Percentiles rank a stretch among this genome's conserved stretches.
phyloP scores from a whole-genome alignment of 2,113 vertebrate genomes.

The Athene cunicularia region DNA sequence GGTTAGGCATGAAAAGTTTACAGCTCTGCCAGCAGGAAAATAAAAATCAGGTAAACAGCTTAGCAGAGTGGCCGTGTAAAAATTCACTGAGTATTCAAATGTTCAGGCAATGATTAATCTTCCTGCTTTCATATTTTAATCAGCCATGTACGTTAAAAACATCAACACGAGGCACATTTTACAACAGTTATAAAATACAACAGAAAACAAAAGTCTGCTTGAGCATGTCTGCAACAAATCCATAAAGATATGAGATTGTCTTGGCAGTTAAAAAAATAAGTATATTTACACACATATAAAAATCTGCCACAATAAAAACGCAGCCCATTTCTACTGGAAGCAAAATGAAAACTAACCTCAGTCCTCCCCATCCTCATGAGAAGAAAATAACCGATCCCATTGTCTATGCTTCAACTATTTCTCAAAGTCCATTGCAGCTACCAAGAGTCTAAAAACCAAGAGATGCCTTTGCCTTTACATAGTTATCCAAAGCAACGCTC shows the following conservation, averaged over 20 bases:
- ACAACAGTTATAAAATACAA: conserved; percentile 26
- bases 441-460: fast-evolving
- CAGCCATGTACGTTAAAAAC: not conserved
- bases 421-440: not conserved
- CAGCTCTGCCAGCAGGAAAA: conserved; percentile 13
- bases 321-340: not conserved
- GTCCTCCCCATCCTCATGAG: not conserved
- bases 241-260: conserved; percentile 25
- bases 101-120: conserved; percentile 7
- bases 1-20: not conserved
- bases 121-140: conserved; percentile 24
- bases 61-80: not conserved
- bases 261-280: not conserved
- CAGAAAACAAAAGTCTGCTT: conserved; percentile 15
- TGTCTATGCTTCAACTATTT: not conserved
- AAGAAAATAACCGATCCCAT: not conserved
- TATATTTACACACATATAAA: not conserved
- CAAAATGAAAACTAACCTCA: not conserved
- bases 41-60: conserved; percentile 32
- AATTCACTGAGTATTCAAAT: not conserved
- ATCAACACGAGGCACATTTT: conserved; percentile 1
- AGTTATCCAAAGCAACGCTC: not conserved
- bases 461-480: not conserved
- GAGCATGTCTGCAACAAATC: conserved; percentile 24
- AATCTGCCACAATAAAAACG: not conserved